These are phyloP conservation scores for Pollenia amentaria DNA, from an alignment of 2,888 invertebrate species.

Conservation along the genomic window DNA sequence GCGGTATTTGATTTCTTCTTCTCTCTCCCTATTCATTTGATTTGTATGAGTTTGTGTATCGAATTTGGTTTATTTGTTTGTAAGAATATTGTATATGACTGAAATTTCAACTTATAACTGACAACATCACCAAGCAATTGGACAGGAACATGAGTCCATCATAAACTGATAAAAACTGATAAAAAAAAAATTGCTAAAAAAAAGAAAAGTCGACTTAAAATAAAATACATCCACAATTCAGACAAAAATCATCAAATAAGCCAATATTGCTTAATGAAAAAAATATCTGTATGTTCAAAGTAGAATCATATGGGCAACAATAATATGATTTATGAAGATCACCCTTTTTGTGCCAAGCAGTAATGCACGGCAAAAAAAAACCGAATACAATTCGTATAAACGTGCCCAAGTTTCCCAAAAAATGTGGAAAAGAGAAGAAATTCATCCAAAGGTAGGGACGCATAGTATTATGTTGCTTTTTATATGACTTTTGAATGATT, in stretches of 20 bases:
- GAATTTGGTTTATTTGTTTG: constrained; percentile 40
- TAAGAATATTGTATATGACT: constrained; percentile 47
- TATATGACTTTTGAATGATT: constrained; percentile 66
- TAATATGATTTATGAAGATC: constrained; percentile 75
- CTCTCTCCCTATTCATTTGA: not conserved
- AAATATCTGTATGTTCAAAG: constrained; percentile 22
- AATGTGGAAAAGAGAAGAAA: not conserved
- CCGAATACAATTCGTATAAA: constrained; percentile 31
- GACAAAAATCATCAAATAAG: constrained; percentile 51
- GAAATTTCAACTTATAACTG: constrained; percentile 63
- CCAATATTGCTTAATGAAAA: not conserved
- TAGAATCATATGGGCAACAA: constrained; percentile 55
- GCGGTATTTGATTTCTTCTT: constrained; percentile 59
- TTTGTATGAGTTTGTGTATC: not conserved
- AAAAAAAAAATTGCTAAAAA: constrained; percentile 36
- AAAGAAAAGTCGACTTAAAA: constrained; percentile 25
- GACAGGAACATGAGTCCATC: constrained; percentile 74
- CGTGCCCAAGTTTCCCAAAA: constrained; percentile 24
- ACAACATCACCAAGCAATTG: constrained; percentile 73
- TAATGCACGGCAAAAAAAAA: constrained; percentile 39
- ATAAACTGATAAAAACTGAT: constrained; percentile 73
- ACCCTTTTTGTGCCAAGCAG: constrained; percentile 67
- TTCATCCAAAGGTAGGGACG: constrained; percentile 16
- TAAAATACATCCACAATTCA: constrained; percentile 29
- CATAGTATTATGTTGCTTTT: constrained; percentile 26